Percentiles rank a stretch among this genome's conserved stretches.
Conservation (phyloP, 2,113 vertebrate species). For the Pachycephala philippinensis region DNA sequence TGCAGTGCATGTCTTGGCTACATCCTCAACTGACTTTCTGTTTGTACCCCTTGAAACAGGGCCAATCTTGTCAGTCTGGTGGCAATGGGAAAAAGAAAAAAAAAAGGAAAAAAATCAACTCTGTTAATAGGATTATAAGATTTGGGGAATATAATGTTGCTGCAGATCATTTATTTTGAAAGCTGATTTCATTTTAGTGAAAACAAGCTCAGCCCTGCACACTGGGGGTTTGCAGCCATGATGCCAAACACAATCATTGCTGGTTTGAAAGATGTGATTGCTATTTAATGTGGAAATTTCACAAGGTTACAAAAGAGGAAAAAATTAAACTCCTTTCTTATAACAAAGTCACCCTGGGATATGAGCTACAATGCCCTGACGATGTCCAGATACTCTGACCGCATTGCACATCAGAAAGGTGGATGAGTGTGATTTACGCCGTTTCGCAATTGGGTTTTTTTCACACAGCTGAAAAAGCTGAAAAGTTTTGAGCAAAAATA, state of each 20-base stretch:
- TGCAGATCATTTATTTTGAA: conserved; percentile 81
- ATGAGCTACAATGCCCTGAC: conserved; percentile 72
- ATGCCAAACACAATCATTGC: conserved; percentile 81
- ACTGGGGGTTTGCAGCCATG: conserved; percentile 63
- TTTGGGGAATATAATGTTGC: conserved; percentile 73
- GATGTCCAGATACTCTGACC: conserved; percentile 77
- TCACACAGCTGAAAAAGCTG: conserved; percentile 61
- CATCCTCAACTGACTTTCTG: conserved; percentile 61
- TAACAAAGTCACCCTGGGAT: conserved; percentile 73
- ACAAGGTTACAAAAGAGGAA: conserved; percentile 69
- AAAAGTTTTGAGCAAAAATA: conserved; percentile 60
- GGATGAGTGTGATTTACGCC: conserved; percentile 65
- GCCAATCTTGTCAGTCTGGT: conserved; percentile 69
- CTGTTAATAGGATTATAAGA: conserved; percentile 80
- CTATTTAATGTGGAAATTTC: conserved; percentile 77
- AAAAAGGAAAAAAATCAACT: background rate
- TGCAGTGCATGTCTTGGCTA: conserved; percentile 57
- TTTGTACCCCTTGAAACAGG: conserved; percentile 60
- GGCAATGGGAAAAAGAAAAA: conserved; percentile 20
- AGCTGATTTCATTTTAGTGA: conserved; percentile 78
- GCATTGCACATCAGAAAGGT: conserved; percentile 63
- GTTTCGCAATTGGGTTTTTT: conserved; percentile 60
- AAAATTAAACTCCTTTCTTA: conserved; percentile 73
- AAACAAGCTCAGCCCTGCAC: conserved; percentile 75
- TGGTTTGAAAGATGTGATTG: conserved; percentile 76